Base-by-base conservation (phyloP, 2,113 vertebrate genomes). In the Sinosuthora webbiana region DNA sequence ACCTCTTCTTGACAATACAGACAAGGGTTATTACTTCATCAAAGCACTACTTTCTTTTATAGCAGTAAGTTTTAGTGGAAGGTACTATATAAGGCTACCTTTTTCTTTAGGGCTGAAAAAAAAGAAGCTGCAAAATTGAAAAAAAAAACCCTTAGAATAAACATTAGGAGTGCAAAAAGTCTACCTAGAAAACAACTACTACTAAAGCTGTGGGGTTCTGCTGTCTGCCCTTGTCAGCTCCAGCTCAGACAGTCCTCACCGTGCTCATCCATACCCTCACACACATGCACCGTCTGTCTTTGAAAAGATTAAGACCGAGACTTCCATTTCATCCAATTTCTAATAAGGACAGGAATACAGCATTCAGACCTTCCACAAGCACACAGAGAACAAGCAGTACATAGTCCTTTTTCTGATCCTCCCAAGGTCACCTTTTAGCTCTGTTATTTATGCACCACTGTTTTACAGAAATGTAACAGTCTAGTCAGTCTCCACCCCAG, bases 391-490 rank as follows among this genome's bases (percentile, higher is more conserved):
- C 22, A 86, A 90, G 60, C 28, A 67, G 28, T 44, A 64, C 33
- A 10, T 0, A n/a, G 31, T 20, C 33, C 57, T 62, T 69, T 83
- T 42, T 10, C 64, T 84, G 33, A 75, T 35, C 56, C 69, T 94
- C 41, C 41, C 69, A 89, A 93, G 84, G 93, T 84, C 64, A 95
- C 84, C 81, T 89, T 86, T 91, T 62, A 91, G 21, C 45, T 64
- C 55, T 31, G 31, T 56, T 88, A 90, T 45, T 92, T 69, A 83
- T 41, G 68, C 18, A 70, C 14, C 68, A 53, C 33, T 9, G 10
- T 86, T 92, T 18, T 24, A 83, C 9, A 70, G 53, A 96, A 94
- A 83, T 20, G 5, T 47, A 89, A 49, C 42, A 44, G 10, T 35
- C n/a, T 42, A 39, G 23, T 47, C 41, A 47, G 21, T 39, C 33